Conservation (phyloP, 2,888 invertebrate genomes). For the Dryococelus australis region DNA sequence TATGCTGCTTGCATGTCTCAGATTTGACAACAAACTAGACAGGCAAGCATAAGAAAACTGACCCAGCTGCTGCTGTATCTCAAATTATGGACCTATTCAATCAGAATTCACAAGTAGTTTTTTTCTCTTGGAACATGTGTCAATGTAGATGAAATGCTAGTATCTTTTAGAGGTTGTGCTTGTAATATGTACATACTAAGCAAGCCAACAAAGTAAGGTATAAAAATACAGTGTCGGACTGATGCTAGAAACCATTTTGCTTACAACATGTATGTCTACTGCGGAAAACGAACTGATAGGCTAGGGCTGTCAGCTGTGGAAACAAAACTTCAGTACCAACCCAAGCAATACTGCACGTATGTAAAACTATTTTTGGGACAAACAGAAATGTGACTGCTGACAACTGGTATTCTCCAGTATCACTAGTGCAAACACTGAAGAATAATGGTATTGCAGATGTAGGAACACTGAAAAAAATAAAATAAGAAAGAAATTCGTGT, state of each 20-base stretch:
- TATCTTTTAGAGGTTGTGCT: neutral
- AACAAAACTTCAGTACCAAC: neutral
- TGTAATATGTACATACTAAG: neutral
- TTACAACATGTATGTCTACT: neutral
- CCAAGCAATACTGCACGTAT: neutral
- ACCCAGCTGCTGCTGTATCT: neutral
- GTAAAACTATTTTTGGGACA: neutral
- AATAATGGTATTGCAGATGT: slow-evolving; percentile 33
- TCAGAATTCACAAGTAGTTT: neutral
- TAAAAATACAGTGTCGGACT: neutral
- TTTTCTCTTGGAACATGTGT: neutral
- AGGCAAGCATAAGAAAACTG: neutral
- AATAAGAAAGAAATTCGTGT: slow-evolving; percentile 44
- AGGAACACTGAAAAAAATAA: slow-evolving; percentile 42
- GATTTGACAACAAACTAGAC: neutral
- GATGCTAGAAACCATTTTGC: neutral
- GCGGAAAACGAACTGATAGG: neutral
- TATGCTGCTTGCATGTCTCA: neutral
- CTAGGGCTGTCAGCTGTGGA: neutral
- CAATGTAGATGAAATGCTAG: neutral
- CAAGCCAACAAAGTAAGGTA: neutral
- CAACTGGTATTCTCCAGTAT: slow-evolving; percentile 36
- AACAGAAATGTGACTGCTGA: neutral
- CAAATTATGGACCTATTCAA: neutral
- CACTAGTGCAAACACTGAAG: slow-evolving; percentile 31